Evolutionary conservation across 2,113 vertebrate genomes (phyloP).

Genomic region (Arizona elegans): DNA sequence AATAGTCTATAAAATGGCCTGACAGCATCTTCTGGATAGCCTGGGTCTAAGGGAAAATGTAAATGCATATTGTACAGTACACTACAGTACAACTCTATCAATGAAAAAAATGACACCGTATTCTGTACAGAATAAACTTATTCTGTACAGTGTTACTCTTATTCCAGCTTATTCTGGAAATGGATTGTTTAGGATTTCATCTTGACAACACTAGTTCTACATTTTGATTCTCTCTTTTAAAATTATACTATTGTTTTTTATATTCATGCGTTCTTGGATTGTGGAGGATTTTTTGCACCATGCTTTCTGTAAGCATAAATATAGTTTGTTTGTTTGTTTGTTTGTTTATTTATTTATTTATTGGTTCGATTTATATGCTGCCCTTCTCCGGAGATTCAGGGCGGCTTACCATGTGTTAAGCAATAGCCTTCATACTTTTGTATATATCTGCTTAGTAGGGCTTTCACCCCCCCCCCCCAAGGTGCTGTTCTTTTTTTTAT

Average conservation of each 20-base stretch:
- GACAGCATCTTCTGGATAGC: background rate
- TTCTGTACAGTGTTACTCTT: background rate
- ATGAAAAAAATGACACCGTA: background rate
- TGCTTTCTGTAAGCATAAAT: background rate
- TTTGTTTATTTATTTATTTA: too few relatives aligned
- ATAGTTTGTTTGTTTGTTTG: too few relatives aligned
- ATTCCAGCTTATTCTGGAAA: background rate
- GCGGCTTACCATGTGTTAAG: too few relatives aligned
- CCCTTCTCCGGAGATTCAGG: too few relatives aligned
- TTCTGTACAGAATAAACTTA: background rate
- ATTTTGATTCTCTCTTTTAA: background rate
- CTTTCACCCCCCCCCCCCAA: too few relatives aligned
- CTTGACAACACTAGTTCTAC: background rate
- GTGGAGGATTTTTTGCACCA: background rate
- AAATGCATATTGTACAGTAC: background rate
- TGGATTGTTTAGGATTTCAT: background rate
- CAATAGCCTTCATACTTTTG: too few relatives aligned
- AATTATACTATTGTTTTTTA: background rate
- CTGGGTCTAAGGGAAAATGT: background rate
- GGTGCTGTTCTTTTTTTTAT: too few relatives aligned
- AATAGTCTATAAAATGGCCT: background rate
- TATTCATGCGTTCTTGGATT: background rate
- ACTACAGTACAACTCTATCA: background rate
- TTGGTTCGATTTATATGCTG: too few relatives aligned
- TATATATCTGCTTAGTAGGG: too few relatives aligned